Conservation (phyloP, 1,140 invertebrate genomes). For the Chrysomallon squamiferum region DNA sequence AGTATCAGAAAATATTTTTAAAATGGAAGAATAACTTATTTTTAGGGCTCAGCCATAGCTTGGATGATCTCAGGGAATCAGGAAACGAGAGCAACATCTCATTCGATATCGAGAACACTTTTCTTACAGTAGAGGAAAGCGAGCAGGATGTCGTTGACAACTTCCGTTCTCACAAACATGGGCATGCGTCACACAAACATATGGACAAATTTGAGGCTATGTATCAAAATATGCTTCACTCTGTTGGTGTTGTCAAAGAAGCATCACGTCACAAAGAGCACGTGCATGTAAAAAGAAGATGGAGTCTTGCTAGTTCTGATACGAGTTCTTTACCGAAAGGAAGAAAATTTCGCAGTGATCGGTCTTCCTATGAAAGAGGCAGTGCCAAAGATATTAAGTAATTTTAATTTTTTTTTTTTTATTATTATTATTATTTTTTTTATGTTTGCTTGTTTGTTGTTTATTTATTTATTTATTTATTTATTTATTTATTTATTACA, state of each 20-base stretch:
- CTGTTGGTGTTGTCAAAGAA: conserved; percentile 70
- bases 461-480: too few relatives aligned
- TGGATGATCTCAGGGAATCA: conserved; percentile 45
- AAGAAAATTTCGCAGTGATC: conserved; percentile 10
- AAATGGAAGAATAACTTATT: too few relatives aligned
- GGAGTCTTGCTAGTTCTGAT: conserved; percentile 54
- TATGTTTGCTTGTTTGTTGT: too few relatives aligned
- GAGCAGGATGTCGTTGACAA: conserved; percentile 28
- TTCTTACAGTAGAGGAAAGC: conserved; percentile 41
- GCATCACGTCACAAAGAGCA: not conserved
- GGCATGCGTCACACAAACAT: conserved; percentile 66
- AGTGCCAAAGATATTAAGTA: conserved; percentile 9
- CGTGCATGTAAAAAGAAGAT: conserved; percentile 19
- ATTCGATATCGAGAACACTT: conserved; percentile 54
- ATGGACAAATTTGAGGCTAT: conserved; percentile 86
- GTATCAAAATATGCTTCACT: conserved; percentile 84
- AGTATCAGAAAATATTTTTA: too few relatives aligned
- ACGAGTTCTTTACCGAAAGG: conserved; percentile 42
- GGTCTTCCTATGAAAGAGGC: conserved; percentile 6
- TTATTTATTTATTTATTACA: too few relatives aligned
- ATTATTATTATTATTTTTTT: too few relatives aligned
- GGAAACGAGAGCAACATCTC: conserved; percentile 48
- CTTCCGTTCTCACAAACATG: conserved; percentile 8
- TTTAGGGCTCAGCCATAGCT: conserved; percentile 33
- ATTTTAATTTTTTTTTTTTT: too few relatives aligned